Percentiles rank a stretch among this genome's conserved stretches.
Conservation (phyloP, 2,888 invertebrate genomes). For the Acheta domesticus region DNA sequence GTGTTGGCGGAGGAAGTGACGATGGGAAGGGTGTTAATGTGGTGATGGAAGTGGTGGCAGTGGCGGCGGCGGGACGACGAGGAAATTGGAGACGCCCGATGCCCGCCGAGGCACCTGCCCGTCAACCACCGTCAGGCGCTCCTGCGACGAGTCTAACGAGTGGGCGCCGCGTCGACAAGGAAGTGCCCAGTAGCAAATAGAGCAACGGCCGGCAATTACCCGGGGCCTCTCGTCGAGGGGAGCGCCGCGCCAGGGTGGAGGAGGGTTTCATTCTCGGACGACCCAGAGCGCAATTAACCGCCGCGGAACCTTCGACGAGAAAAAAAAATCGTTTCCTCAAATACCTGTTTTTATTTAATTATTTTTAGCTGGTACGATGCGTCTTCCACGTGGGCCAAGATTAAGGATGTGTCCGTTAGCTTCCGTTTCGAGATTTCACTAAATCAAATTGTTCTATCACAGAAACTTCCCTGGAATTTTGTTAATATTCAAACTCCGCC, state of each 20-base stretch:
- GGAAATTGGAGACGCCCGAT: background rate
- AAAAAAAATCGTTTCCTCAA: background rate
- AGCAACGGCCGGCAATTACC: background rate
- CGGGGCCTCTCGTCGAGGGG: background rate
- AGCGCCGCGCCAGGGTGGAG: background rate
- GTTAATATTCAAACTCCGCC: too few species aligned
- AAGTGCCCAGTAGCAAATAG: slow-evolving; percentile 18
- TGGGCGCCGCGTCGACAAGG: background rate
- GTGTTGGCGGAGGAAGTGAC: too few species aligned
- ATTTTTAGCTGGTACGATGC: background rate
- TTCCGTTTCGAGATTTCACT: too few species aligned
- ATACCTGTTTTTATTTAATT: slow-evolving; percentile 18
- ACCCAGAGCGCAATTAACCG: background rate
- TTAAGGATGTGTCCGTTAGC: too few species aligned
- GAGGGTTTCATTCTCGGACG: background rate
- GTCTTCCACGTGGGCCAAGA: background rate
- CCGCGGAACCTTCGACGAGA: background rate
- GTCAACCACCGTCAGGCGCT: background rate
- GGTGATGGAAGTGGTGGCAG: too few species aligned
- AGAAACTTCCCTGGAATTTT: too few species aligned
- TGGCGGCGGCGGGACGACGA: too few species aligned
- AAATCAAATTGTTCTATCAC: too few species aligned
- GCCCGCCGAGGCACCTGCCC: background rate
- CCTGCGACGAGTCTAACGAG: background rate
- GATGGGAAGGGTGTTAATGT: too few species aligned